Base-by-base conservation (phyloP, 2,113 vertebrate species). In the Pseudolaguvia tuberculata region DNA sequence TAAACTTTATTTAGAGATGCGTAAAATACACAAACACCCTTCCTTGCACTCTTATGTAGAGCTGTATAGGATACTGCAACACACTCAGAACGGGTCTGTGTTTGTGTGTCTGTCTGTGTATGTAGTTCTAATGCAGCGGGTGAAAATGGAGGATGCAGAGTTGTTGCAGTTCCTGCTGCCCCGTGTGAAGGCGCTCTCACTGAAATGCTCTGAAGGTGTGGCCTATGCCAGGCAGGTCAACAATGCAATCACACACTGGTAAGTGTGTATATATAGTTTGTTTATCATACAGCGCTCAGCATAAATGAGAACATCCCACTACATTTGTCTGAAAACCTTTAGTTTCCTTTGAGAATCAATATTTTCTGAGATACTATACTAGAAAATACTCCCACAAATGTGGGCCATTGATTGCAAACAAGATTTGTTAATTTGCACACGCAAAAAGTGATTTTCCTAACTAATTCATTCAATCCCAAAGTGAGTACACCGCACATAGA, bases 191-290 rank as follows among this genome's bases (percentile, higher is more conserved):
- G 57, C 57, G 39, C 84, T 92, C 57, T 80, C 80, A 1, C 75
- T 89, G 13, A 80, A 74, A 18, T 89, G 89, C 31, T 65, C 79
- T n/a, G 75, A 88, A 21, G 84, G 85, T 21, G 81, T 91, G 48
- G 77, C 83, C 25, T 87, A 83, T 15, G 84, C 85, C 11, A 76
- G 67, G 0, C 85, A 88, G 56, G 85, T 90, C 59, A 89, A 91
- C 79, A 84, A 74, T 0, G 70, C 87, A 21, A 84, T 93, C 52
- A 79, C 79, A 27, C 83, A 91, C 82, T 94, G 92, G 92, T 94
- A 78, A 91, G 92, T 17, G 45, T 3, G n/a, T 15, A 18, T 2
- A 39, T 10, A 3, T n/a, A n/a, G n/a, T n/a, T n/a, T n/a, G n/a
- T n/a, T n/a, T n/a, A n/a, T n/a, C n/a, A n/a, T n/a, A n/a, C n/a